Evolutionary conservation across 1,140 invertebrate species (phyloP), one percentile per base, ranked within the genome.

Genomic region (Scylla paramamosain): DNA sequence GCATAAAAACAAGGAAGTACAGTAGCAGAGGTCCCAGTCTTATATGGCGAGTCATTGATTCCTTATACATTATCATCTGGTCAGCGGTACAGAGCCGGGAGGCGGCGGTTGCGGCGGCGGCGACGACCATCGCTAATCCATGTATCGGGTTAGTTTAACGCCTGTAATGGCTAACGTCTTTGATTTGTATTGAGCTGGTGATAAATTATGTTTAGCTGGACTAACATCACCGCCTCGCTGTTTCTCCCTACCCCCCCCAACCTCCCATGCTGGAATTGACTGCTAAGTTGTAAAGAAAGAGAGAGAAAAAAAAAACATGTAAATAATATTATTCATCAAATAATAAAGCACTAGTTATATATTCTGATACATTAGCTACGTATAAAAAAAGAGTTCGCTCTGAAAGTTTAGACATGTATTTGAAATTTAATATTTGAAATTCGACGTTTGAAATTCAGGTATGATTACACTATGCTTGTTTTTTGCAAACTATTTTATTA

Each of bases 41-140:
- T 84, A 93, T 93, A 46, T 84, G 92, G 92, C 45, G 83, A 92
- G 77, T 28, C 92, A 93, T 93, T 93, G 92, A 93, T 93, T 93
- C 92, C 83, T 29, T 83, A 86, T 52, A 39, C 14, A 45, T 84
- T 45, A 83, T 28, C 52, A 82, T 83, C 52, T 83, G 91, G 29
- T 90, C 25, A 46, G 32, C 29, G 88, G 45, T 10, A 90, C 39
- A 90, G 28, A 90, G 88, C n/a, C 39, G 39, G 88, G 12, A 25
- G 88, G 88, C 25, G 16, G 6, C 67, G 67, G 67, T 8, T 12
- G 25, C 67, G 88, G 88, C 25, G 16, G 6, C 67, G 67, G 67
- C 25, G 67, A n/a, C 67, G n/a, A n/a, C 20, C 31, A 91, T 93
- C 45, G 83, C 48, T 87, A 93, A 93, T 93, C 92, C 83, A 93